Base-by-base conservation (phyloP, 2,888 invertebrate genomes). In the Oscheius myriophilus region DNA sequence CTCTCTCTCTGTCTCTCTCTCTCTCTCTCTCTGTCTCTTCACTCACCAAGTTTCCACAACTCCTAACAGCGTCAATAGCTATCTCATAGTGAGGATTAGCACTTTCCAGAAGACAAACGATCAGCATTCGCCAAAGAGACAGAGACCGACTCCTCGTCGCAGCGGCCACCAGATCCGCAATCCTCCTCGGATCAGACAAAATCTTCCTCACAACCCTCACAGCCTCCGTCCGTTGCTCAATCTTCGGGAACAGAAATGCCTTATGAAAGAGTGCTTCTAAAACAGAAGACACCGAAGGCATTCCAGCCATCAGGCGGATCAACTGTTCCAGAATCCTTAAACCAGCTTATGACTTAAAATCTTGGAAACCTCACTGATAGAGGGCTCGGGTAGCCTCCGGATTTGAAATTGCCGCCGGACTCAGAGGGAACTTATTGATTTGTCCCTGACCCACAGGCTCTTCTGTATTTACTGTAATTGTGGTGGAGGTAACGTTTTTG, bases 311-410 rank as follows among this genome's bases (percentile, higher is more conserved):
- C 1, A 84, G 68, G 16, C 81, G 81, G 43, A 84, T 72, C 49
- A 84, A 61, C 65, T 84, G 82, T 41, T 84, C 84, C 7, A 84
- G 73, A 14, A 84, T 76, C 57, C 83, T 83, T 49, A 51, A 77
- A 71, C 7, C 12, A 43, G n/a, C n/a, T n/a, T n/a, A n/a, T n/a
- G n/a, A n/a, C n/a, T n/a, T n/a, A n/a, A n/a, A n/a, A n/a, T n/a
- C n/a, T n/a, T n/a, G n/a, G n/a, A n/a, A n/a, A n/a, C n/a, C 81
- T 67, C 21, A 83, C 83, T 78, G 77, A 59, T 84, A 84, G 14
- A 84, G 73, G 9, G 82, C 80, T 26, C 83, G 59, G 46, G 81
- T 81, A 6, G 76, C 76, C 49, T 81, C 81, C 3, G 81, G 80
- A 43, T 81, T 78, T 1, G 79, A 71, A 25, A 78, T 73, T 33